Conservation (phyloP, 1,140 invertebrate species). For the Pogonognathellus flavescens region DNA sequence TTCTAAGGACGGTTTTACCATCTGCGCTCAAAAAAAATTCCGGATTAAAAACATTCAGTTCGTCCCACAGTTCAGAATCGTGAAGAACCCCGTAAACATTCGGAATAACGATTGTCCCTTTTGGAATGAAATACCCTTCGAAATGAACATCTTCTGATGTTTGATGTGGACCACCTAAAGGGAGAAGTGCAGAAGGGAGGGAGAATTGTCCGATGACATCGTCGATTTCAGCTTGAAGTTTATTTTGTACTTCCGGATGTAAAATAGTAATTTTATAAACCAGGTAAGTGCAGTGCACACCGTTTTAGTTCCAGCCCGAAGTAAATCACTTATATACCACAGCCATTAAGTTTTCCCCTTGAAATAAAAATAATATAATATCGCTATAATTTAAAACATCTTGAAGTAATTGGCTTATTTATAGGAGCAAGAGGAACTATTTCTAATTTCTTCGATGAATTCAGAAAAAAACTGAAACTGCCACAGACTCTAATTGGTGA, state of each 20-base stretch:
- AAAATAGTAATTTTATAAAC: constrained; percentile 69
- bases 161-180: constrained; percentile 18
- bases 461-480: too few relatives aligned
- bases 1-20: too few relatives aligned
- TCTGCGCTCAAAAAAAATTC: too few relatives aligned
- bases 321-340: constrained; percentile 54
- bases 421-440: too few relatives aligned
- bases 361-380: background rate
- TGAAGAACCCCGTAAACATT: constrained; percentile 71
- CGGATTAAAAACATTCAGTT: too few relatives aligned
- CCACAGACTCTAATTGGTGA: too few relatives aligned
- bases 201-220: constrained; percentile 68
- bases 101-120: constrained; percentile 69
- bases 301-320: constrained; percentile 71
- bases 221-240: constrained; percentile 70
- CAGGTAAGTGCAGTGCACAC: constrained; percentile 71
- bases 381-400: too few relatives aligned
- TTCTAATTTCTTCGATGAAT: too few relatives aligned
- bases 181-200: constrained; percentile 63
- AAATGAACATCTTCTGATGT: constrained; percentile 64
- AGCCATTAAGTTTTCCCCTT: background rate
- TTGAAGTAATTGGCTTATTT: too few relatives aligned
- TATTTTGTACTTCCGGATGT: constrained; percentile 70
- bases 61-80: constrained; percentile 65
- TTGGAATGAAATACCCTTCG: constrained; percentile 68